These are phyloP conservation scores for Ptychodera flava DNA, from an alignment of 35 echinoderm and acorn worm species.

Conservation along the genomic window DNA sequence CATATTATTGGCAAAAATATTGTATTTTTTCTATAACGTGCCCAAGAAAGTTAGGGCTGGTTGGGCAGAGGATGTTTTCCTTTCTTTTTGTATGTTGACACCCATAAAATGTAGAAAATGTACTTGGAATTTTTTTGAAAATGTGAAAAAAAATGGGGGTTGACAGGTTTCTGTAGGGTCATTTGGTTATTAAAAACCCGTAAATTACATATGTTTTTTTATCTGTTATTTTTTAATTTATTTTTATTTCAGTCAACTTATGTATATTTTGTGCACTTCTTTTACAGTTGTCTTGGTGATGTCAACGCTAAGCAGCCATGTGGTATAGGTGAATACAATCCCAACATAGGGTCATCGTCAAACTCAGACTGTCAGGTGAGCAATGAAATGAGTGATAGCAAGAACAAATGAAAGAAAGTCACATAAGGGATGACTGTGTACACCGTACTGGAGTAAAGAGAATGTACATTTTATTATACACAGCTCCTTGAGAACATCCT, in stretches of 20 bases:
- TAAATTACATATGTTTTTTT: no score
- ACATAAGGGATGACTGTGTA: no score
- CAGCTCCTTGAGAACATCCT: neutral
- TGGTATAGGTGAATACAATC: conserved; percentile 48
- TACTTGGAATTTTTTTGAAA: neutral
- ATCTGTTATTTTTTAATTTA: no score
- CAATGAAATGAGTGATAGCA: neutral
- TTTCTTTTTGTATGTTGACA: no score
- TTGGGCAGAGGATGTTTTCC: no score
- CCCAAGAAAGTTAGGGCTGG: no score
- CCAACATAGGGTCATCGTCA: conserved; percentile 51
- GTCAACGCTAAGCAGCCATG: conserved; percentile 28
- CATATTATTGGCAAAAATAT: no score
- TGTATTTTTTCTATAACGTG: no score
- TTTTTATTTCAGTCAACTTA: no score
- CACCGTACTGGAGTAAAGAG: neutral
- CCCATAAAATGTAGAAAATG: neutral
- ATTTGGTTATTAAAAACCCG: no score
- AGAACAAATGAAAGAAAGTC: neutral
- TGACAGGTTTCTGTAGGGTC: no score
- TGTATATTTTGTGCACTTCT: neutral
- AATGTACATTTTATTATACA: neutral
- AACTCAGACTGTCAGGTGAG: conserved; percentile 38
- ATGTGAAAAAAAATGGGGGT: no score
- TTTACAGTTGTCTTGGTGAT: conserved; percentile 49